phyloP scores from a whole-genome alignment of 2,888 invertebrate genomes.

The Rhagophthalmus giganteus region DNA sequence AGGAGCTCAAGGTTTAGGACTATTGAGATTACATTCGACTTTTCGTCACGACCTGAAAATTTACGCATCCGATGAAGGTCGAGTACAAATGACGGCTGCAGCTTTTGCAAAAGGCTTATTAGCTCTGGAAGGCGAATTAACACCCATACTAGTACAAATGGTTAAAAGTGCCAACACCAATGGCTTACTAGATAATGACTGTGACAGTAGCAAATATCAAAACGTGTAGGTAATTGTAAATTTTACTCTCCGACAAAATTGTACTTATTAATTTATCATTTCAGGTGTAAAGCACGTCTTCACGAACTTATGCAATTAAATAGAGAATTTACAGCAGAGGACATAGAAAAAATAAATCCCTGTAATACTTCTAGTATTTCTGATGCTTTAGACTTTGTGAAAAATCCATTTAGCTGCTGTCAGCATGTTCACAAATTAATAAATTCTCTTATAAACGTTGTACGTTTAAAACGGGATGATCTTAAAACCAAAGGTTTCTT shows the following conservation, averaged over 20 bases:
- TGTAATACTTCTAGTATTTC: constrained; percentile 88
- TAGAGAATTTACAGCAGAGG: constrained; percentile 81
- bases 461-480: constrained; percentile 84
- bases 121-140: constrained; percentile 96
- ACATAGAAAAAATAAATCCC: constrained; percentile 87
- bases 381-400: constrained; percentile 91
- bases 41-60: constrained; percentile 99
- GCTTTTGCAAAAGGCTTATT: constrained; percentile 98
- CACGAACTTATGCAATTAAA: constrained; percentile 92
- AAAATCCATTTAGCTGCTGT: constrained; percentile 94
- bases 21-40: constrained; percentile 94
- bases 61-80: constrained; percentile 98
- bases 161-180: constrained; percentile 99
- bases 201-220: constrained; percentile 94
- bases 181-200: constrained; percentile 96
- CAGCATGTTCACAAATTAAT: constrained; percentile 87
- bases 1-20: constrained; percentile 92
- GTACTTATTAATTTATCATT: no score
- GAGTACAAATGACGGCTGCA: constrained; percentile 99
- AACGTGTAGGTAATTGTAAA: constrained; percentile 71
- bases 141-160: constrained; percentile 99
- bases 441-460: constrained; percentile 81
- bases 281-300: constrained; percentile 91
- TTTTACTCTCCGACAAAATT: no score
- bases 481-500: constrained; percentile 78